Evolutionary conservation across 1,140 invertebrate species (phyloP).

Genomic region (Megathymus violae): DNA sequence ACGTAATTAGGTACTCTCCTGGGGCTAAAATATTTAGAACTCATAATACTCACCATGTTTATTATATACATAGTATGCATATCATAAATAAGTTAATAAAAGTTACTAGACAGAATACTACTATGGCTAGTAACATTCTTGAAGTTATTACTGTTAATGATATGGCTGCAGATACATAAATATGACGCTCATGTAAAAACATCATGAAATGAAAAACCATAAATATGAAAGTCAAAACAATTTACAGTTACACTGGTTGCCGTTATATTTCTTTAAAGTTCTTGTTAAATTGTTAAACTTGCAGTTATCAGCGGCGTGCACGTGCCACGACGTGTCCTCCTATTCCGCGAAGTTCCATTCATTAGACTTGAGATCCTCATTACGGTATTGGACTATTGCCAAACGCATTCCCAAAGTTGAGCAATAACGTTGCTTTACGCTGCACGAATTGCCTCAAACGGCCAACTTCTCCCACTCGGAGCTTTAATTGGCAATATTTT

Average conservation of each 20-base stretch:
- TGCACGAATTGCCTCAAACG: constrained; percentile 27
- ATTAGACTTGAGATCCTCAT: constrained; percentile 34
- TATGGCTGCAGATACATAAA: too few relatives aligned
- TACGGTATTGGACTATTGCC: constrained; percentile 27
- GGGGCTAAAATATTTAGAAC: too few relatives aligned
- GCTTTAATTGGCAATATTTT: constrained; percentile 31
- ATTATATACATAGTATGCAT: too few relatives aligned
- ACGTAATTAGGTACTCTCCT: too few relatives aligned
- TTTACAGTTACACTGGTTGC: not conserved
- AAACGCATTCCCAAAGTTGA: constrained; percentile 28
- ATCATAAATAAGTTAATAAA: too few relatives aligned
- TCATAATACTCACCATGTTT: too few relatives aligned
- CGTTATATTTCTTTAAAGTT: not conserved
- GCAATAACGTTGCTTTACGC: constrained; percentile 30
- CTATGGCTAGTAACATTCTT: too few relatives aligned
- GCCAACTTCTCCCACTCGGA: constrained; percentile 11
- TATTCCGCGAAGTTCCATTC: constrained; percentile 24
- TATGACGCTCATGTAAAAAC: too few relatives aligned
- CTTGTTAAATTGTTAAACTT: not conserved
- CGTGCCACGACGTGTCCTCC: not conserved
- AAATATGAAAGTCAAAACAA: not conserved
- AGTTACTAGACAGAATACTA: too few relatives aligned
- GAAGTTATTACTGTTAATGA: too few relatives aligned
- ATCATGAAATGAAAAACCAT: too few relatives aligned
- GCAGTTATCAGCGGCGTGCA: not conserved